Evolutionary conservation across 2,888 invertebrate species (phyloP).

Genomic region (Microplitis manilae): DNA sequence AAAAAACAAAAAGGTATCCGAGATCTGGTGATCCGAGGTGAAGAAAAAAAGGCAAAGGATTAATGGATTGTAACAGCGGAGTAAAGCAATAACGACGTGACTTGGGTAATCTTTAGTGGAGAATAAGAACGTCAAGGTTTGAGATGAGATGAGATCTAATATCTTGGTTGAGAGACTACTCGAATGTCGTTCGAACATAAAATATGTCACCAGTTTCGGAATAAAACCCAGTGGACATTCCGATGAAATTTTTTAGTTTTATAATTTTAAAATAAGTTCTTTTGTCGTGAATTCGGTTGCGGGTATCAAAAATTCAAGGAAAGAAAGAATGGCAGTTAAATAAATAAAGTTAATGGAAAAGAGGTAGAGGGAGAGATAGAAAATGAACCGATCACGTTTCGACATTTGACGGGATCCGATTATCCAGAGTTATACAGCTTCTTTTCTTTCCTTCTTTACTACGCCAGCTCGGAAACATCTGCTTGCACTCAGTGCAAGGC

Average conservation of each 20-base stretch:
- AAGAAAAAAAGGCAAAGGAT: slow-evolving; percentile 14
- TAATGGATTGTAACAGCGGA: slow-evolving; percentile 31
- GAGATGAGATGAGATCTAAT: slow-evolving; percentile 55
- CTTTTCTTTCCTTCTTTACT: not conserved
- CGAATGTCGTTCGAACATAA: slow-evolving; percentile 53
- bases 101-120: slow-evolving; percentile 52
- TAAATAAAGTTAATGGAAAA: slow-evolving; percentile 13
- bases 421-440: slow-evolving; percentile 5
- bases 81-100: slow-evolving; percentile 56
- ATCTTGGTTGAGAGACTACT: slow-evolving; percentile 55
- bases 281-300: not conserved
- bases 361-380: not conserved
- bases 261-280: slow-evolving; percentile 3
- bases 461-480: not conserved
- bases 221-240: slow-evolving; percentile 49
- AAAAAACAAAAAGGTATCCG: not conserved
- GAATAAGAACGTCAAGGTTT: slow-evolving; percentile 20
- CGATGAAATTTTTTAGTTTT: slow-evolving; percentile 27
- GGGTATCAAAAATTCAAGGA: not conserved
- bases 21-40: not conserved
- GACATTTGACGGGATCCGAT: slow-evolving; percentile 41
- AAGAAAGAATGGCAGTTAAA: slow-evolving; percentile 8
- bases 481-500: not conserved
- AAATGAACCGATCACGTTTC: slow-evolving; percentile 43
- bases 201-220: slow-evolving; percentile 59